A percentile compares a stretch with the other conserved stretches of the same genome.
phyloP scores from a whole-genome alignment of 2,888 invertebrate genomes.

The Metallyticus violacea region DNA sequence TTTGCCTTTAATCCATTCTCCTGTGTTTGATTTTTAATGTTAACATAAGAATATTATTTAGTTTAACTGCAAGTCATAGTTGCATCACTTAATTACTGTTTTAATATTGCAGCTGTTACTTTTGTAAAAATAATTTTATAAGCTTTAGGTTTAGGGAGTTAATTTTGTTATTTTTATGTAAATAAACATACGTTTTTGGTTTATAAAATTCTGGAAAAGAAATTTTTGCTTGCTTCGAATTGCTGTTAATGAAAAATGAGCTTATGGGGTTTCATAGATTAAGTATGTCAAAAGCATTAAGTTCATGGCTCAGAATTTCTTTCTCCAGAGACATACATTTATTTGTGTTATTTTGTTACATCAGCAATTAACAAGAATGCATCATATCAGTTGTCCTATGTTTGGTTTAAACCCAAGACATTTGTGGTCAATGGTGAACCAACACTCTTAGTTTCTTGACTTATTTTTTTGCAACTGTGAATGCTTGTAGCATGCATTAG shows the following conservation, averaged over 20 bases:
- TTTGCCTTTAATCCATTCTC: background rate
- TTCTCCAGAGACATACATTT: background rate
- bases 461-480: background rate
- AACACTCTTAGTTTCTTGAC: background rate
- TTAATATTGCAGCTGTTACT: background rate
- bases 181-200: background rate
- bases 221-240: background rate
- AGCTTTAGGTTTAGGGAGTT: background rate
- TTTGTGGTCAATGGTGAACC: background rate
- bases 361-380: conserved; percentile 30
- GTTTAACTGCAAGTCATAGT: background rate
- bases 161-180: background rate
- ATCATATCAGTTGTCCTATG: conserved; percentile 29
- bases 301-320: background rate
- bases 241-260: background rate
- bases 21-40: background rate
- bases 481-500: background rate
- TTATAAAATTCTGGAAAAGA: background rate
- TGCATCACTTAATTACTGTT: background rate
- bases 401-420: background rate
- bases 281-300: background rate
- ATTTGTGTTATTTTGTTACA: conserved; percentile 12
- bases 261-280: background rate
- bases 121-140: background rate
- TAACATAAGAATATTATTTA: background rate